These are phyloP conservation scores for Diorhabda carinulata DNA, from an alignment of 1,140 invertebrate genomes.

Conservation along the genomic window DNA sequence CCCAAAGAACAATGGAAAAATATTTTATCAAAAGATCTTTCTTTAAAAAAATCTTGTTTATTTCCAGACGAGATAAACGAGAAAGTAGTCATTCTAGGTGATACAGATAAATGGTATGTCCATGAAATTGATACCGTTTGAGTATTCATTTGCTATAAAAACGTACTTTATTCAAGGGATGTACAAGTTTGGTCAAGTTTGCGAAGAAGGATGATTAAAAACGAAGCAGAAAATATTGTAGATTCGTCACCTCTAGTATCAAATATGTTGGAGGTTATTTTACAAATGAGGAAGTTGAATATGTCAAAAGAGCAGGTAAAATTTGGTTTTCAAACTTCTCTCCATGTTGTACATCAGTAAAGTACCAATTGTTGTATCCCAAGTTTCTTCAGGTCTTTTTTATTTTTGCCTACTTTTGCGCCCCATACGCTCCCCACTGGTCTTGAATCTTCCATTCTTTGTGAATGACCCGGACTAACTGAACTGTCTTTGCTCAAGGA, in stretches of 20 bases:
- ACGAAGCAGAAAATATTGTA: slow-evolving; percentile 50
- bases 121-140: not conserved
- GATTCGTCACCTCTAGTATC: slow-evolving; percentile 80
- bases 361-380: too few relatives aligned
- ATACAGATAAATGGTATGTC: slow-evolving; percentile 73
- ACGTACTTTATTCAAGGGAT: slow-evolving; percentile 46
- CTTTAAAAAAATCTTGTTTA: slow-evolving; percentile 54
- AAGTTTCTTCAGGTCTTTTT: too few relatives aligned
- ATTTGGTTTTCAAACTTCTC: not conserved
- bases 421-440: too few relatives aligned
- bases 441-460: too few relatives aligned
- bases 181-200: slow-evolving; percentile 56
- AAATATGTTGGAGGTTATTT: slow-evolving; percentile 77
- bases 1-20: slow-evolving; percentile 53
- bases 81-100: slow-evolving; percentile 77
- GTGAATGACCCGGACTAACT: too few relatives aligned
- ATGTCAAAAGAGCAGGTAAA: slow-evolving; percentile 56
- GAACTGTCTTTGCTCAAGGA: too few relatives aligned
- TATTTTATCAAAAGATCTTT: slow-evolving; percentile 53
- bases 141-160: not conserved
- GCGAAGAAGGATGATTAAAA: slow-evolving; percentile 48
- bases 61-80: slow-evolving; percentile 63
- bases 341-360: too few relatives aligned
- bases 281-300: slow-evolving; percentile 67
- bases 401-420: too few relatives aligned